Base-by-base conservation (phyloP, 2,888 invertebrate genomes). In the Acanthopleura granulata region DNA sequence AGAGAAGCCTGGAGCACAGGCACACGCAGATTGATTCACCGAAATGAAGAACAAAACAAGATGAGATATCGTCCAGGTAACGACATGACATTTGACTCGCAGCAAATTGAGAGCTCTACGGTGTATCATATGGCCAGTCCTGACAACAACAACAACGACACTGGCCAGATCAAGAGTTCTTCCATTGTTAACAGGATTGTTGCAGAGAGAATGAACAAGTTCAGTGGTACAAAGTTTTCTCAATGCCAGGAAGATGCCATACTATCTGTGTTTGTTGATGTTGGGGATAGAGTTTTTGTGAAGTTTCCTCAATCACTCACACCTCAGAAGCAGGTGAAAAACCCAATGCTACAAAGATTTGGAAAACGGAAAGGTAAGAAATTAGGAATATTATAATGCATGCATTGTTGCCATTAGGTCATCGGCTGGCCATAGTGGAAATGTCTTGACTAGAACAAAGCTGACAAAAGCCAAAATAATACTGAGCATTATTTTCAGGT, bases 281-380 rank as follows among this genome's bases (percentile, higher is more conserved):
- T 83, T 49, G 87, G 87, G 0, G 85, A 87, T 76, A 70, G 87
- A 29, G 85, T 86, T n/a, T 73, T 83, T 49, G 78, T 85, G 62
- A 83, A 77, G 51, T 77, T 83, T 40, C 78, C 82, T 0, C 85
- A 85, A 77, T 18, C 57, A n/a, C 25, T 27, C 22, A 66, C 25
- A 22, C 22, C 22, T 15, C 66, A 66, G 27, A 66, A 27, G 25
- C 25, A 6, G 25, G 6, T 6, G 6, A 22, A 15, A 27, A 66
- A 27, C 29, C 66, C 49, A 12, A 22, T 71, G 27, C 11, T 27
- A 62, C 57, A 50, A 11, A 80, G 79, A 78, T 85, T 86, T 77
- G 85, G 86, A 57, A 82, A 80, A 74, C 84, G 83, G 78, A 85
- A 81, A 80, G 82, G 87, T 87, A 78, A 77, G 81, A 77, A 40